These are phyloP conservation scores for Aurelia aurita DNA, from an alignment of 30 jellyfish, hydroid and myxozoan species.

Conservation along the genomic window DNA sequence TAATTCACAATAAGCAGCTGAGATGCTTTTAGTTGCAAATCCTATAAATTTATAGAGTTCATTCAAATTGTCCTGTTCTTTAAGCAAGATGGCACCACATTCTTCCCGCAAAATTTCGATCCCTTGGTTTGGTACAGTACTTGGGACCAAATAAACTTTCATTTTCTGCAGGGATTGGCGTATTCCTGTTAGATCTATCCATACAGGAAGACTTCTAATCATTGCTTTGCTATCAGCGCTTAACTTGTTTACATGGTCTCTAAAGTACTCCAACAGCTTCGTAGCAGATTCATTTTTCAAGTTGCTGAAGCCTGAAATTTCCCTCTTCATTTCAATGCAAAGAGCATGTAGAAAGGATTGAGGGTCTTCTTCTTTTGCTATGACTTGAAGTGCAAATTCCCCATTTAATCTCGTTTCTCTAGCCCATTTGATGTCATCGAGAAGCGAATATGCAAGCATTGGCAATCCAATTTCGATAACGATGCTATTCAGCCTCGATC, in stretches of 20 bases:
- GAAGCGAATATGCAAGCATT: too few species aligned
- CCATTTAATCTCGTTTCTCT: not conserved
- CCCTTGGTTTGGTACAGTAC: constrained; percentile 14
- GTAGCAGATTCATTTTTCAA: constrained; percentile 1
- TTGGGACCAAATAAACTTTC: constrained; percentile 16
- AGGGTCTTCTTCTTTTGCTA: not conserved
- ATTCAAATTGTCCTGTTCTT: not conserved
- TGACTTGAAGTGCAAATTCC: not conserved
- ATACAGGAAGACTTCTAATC: constrained; percentile 21
- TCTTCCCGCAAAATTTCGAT: constrained; percentile 1
- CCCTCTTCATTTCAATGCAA: not conserved
- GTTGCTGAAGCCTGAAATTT: constrained; percentile 4
- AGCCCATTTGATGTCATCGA: too few species aligned
- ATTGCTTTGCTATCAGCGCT: too few species aligned
- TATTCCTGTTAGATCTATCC: constrained; percentile 22
- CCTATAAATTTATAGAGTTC: constrained; percentile 25
- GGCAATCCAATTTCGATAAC: constrained; percentile 33
- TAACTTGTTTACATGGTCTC: too few species aligned
- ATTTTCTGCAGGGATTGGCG: not conserved
- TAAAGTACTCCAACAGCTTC: constrained; percentile 13
- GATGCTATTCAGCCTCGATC: not conserved
- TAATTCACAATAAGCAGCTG: constrained; percentile 8
- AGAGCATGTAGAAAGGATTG: constrained; percentile 23
- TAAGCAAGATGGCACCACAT: constrained; percentile 5
- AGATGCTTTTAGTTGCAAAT: not conserved